Conservation (phyloP, 2,888 invertebrate genomes). For the Drosophila testacea region DNA sequence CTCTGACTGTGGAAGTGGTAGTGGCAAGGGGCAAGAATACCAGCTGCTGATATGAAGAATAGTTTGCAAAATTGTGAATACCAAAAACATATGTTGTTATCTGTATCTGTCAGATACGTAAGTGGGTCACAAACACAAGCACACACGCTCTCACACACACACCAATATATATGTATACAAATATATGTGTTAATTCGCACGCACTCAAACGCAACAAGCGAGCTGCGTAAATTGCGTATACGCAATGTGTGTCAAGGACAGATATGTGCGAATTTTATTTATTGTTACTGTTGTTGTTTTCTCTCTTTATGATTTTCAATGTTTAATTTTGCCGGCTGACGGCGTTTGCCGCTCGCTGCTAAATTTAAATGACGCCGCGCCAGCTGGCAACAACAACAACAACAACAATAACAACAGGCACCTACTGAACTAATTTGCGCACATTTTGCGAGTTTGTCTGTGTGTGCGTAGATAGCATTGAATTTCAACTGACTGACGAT, state of each 20-base stretch:
- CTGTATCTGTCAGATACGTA: slow-evolving; percentile 71
- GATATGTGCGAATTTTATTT: slow-evolving; percentile 82
- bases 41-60: slow-evolving; percentile 49
- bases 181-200: slow-evolving; percentile 45
- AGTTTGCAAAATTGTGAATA: slow-evolving; percentile 31
- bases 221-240: slow-evolving; percentile 79
- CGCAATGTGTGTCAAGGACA: slow-evolving; percentile 84
- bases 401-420: slow-evolving; percentile 46
- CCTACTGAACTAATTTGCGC: slow-evolving; percentile 81
- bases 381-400: slow-evolving; percentile 47
- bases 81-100: slow-evolving; percentile 69
- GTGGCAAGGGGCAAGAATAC: neutral
- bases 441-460: slow-evolving; percentile 18
- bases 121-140: slow-evolving; percentile 62
- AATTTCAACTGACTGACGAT: slow-evolving; percentile 61
- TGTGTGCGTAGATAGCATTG: slow-evolving; percentile 70
- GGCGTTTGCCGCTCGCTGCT: slow-evolving; percentile 33
- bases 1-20: neutral
- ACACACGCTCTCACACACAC: slow-evolving; percentile 25
- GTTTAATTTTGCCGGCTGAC: slow-evolving; percentile 53
- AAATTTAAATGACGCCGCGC: slow-evolving; percentile 69
- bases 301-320: slow-evolving; percentile 57
- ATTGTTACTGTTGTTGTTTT: slow-evolving; percentile 13
- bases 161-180: slow-evolving; percentile 2
- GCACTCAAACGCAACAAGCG: slow-evolving; percentile 39